These are phyloP conservation scores for Aegotheles bennettii DNA, from an alignment of 2,113 vertebrate genomes.

Conservation along the genomic window DNA sequence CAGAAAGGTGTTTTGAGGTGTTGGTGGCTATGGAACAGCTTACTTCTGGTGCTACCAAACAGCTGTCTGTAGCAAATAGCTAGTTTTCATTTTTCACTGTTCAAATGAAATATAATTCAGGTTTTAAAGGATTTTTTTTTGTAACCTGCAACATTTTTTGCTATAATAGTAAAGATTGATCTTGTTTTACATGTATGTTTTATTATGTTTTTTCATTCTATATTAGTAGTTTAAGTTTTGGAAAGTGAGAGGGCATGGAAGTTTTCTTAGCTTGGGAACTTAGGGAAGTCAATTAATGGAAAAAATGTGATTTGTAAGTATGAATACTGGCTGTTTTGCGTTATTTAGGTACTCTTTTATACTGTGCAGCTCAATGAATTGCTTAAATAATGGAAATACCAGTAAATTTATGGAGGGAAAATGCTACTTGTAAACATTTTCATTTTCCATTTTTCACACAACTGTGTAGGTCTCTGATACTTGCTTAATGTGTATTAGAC, in stretches of 20 bases:
- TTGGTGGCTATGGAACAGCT: rapidly evolving
- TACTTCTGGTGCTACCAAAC: not conserved
- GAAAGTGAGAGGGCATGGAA: not conserved
- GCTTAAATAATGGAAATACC: not conserved
- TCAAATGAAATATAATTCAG: not conserved
- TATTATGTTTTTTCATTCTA: not conserved
- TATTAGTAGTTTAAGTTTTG: not conserved
- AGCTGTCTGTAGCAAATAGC: not conserved
- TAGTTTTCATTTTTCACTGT: not conserved
- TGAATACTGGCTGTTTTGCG: not conserved
- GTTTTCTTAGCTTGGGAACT: conserved; percentile 30
- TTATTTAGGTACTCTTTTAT: not conserved
- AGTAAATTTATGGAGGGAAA: not conserved
- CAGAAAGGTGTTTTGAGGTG: not conserved
- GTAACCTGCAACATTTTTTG: not conserved
- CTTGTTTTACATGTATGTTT: no score
- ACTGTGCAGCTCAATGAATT: not conserved
- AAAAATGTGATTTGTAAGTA: not conserved
- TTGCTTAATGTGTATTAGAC: not conserved
- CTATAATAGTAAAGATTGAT: not conserved
- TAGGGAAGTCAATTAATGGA: not conserved
- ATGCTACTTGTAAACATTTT: not conserved
- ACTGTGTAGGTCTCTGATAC: not conserved
- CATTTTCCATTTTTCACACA: not conserved
- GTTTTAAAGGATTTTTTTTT: not conserved